Base-by-base conservation (phyloP, 37 sponge, comb jelly and placozoan species). In the Trichoplax adhaerens region DNA sequence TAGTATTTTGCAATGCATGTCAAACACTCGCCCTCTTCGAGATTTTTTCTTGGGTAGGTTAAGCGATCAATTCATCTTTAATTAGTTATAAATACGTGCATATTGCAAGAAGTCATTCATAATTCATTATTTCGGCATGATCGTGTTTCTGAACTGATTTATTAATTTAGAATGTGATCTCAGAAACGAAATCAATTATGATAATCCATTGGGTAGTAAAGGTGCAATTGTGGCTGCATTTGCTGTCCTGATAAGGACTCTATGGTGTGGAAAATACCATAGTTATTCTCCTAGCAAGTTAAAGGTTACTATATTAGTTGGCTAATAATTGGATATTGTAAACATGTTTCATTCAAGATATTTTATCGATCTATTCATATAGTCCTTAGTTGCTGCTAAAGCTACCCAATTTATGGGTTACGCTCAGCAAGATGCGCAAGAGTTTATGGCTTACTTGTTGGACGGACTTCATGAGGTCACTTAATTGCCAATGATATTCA, bases 371-470 rank as follows among this genome's bases (percentile, higher is more conserved):
- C 12, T 64, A 10, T 2, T 61, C 55, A 29, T 61, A 5, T 65
- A 83, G 76, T 8, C 48, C 0, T 54, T 89, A 60, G 58, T 89
- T 49, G 64, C 68, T 0, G 60, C n/a, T 1, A 75, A 72, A 58
- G 77, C 57, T 64, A 57, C 59, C 8, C 69, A 76, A 68, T 93
- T 93, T 66, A 60, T 72, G 12, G 79, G 69, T 29, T 77, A 77
- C 56, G 65, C 72, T 2, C 94, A 93, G 71, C 88, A 93, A 12
- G 94, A 93, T 62, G 68, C 86, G 0, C 94, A 93, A 57, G 94
- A 93, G 82, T 87, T 87, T 64, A 82, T 85, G 74, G 76, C 83
- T 8, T 85, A 79, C 75, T 72, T 93, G 74, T 70, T 93, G 29
- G 94, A 93, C 65, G 85, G 84, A 29, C 65, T 93, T 6, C 94